Evolutionary conservation across 2,797 vertebrate genomes (phyloP).

Genomic region (Hypotaenidia okinawae): DNA sequence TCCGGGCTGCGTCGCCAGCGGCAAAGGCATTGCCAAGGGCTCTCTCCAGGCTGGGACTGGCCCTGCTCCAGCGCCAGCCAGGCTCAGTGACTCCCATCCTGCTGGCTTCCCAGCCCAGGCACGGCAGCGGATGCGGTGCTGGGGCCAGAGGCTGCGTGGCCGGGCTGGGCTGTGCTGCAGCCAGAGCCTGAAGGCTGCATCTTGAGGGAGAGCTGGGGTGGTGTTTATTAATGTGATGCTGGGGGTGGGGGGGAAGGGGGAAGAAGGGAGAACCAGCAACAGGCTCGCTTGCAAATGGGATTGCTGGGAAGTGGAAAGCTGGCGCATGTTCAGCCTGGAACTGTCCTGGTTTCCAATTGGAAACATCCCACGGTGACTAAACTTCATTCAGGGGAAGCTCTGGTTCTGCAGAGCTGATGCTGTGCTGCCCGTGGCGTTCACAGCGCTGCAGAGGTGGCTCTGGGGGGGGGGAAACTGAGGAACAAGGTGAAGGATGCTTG

Average conservation of each 20-base stretch:
- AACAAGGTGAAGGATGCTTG: background rate
- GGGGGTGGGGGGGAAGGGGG: background rate
- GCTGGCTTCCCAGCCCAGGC: background rate
- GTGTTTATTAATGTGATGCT: background rate
- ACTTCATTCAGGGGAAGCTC: background rate
- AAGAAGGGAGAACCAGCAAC: background rate
- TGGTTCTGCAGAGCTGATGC: background rate
- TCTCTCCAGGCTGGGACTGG: background rate
- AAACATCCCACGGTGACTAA: background rate
- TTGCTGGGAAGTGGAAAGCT: conserved; percentile 36
- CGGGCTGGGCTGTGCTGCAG: background rate
- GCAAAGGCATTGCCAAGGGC: background rate
- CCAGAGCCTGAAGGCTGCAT: background rate
- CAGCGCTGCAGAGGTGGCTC: background rate
- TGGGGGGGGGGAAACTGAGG: background rate
- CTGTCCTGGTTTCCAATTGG: conserved; percentile 20
- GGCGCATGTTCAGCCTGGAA: background rate
- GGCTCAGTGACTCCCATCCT: background rate
- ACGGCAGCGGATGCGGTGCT: fast-evolving
- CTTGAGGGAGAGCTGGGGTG: background rate
- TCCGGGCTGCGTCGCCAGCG: fast-evolving
- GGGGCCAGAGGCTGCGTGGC: background rate
- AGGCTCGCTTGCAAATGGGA: background rate
- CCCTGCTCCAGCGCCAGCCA: background rate
- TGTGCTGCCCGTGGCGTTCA: background rate